Conservation (phyloP, 2,797 vertebrate species). For the Pipistrellus pipistrellus region DNA sequence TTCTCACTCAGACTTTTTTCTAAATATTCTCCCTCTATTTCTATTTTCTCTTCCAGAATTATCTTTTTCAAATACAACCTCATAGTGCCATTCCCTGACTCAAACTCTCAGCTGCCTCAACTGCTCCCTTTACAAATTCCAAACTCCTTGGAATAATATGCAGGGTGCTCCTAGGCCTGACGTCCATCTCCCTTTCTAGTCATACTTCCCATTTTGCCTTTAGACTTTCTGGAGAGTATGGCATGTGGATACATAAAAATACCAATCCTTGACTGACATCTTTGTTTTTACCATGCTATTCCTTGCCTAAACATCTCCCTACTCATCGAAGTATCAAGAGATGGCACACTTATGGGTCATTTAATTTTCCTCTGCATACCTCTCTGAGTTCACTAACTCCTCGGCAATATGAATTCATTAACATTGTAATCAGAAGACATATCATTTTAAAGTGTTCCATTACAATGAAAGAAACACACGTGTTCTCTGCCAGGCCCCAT, state of each 20-base stretch:
- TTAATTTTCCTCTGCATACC: neutral
- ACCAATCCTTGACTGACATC: neutral
- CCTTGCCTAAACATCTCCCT: neutral
- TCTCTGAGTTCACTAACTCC: constrained; percentile 11
- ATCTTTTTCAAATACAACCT: neutral
- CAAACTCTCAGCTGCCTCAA: neutral
- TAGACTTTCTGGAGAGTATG: neutral
- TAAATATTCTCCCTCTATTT: neutral
- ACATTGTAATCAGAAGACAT: neutral
- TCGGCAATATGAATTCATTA: neutral
- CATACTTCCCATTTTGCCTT: neutral
- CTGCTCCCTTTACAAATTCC: neutral
- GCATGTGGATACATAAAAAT: too few relatives aligned
- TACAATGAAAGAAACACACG: neutral
- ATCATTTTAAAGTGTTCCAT: neutral
- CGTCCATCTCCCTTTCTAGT: too few relatives aligned
- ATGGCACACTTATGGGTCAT: neutral
- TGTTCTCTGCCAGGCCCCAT: neutral
- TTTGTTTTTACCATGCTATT: neutral
- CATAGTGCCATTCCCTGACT: too few relatives aligned
- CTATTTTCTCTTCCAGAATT: neutral
- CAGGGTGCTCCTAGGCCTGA: neutral
- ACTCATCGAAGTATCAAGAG: neutral
- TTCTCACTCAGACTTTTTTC: neutral
- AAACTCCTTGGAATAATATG: neutral